Percentiles rank a stretch among this genome's conserved stretches.
phyloP scores from a whole-genome alignment of 2,888 invertebrate genomes.

The Dasysyrphus albostriatus region DNA sequence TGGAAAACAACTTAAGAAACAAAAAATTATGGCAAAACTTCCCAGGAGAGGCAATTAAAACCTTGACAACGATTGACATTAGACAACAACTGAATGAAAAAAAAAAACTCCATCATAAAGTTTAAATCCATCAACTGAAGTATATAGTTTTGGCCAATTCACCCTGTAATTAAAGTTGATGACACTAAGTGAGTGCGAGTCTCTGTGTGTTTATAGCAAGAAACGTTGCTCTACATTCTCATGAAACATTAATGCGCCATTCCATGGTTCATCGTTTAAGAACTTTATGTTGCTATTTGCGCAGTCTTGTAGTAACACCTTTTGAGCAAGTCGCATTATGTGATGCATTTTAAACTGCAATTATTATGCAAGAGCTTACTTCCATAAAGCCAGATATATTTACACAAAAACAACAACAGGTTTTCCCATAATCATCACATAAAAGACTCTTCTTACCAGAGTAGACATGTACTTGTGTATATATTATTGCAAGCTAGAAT shows the following conservation, averaged over 20 bases:
- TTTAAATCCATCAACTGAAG: background rate
- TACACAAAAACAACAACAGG: constrained; percentile 1
- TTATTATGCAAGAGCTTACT: constrained; percentile 54
- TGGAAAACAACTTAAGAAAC: constrained; percentile 5
- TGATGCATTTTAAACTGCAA: constrained; percentile 45
- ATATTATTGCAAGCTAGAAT: background rate
- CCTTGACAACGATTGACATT: constrained; percentile 26
- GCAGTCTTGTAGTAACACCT: constrained; percentile 42
- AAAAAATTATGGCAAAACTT: constrained; percentile 11
- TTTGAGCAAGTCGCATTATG: constrained; percentile 44
- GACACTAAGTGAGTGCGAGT: background rate
- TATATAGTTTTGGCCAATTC: constrained; percentile 5
- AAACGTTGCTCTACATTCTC: constrained; percentile 35
- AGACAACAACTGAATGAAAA: background rate
- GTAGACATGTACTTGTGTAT: background rate
- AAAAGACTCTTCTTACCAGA: constrained; percentile 22
- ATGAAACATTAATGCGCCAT: constrained; percentile 34
- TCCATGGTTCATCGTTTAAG: background rate
- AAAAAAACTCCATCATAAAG: background rate
- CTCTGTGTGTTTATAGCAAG: background rate
- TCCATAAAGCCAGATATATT: background rate
- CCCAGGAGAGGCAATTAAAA: constrained; percentile 37
- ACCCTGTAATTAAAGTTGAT: constrained; percentile 22
- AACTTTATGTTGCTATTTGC: constrained; percentile 24
- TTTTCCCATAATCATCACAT: constrained; percentile 45